Evolutionary conservation across 2,113 vertebrate genomes (phyloP).

Genomic region (Oenanthe oenanthe): DNA sequence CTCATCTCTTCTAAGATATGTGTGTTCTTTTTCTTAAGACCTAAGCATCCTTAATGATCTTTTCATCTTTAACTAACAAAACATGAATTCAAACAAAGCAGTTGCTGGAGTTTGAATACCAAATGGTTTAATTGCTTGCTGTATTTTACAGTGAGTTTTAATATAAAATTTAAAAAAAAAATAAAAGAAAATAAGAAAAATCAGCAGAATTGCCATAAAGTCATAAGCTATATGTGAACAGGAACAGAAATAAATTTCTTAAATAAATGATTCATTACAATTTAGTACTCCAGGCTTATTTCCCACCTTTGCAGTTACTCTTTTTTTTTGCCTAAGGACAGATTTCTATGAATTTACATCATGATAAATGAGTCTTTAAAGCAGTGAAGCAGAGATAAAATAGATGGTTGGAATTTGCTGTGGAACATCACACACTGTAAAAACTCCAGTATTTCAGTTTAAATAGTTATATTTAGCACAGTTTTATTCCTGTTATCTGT

Average conservation of each 20-base stretch:
- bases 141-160: not conserved
- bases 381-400: not conserved
- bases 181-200: not conserved
- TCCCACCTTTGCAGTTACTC: not conserved
- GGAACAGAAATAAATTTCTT: not conserved
- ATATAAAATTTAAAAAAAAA: not conserved
- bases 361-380: not conserved
- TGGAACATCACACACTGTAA: not conserved
- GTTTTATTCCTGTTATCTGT: not conserved
- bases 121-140: not conserved
- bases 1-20: not conserved
- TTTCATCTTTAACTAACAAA: not conserved
- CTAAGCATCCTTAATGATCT: not conserved
- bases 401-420: not conserved
- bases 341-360: not conserved
- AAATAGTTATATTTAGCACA: not conserved
- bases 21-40: not conserved
- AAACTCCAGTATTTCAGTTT: not conserved
- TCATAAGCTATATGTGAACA: not conserved
- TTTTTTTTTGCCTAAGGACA: not conserved
- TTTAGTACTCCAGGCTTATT: not conserved
- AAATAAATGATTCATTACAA: not conserved
- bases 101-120: not conserved
- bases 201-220: accelerated
- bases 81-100: not conserved